These are phyloP conservation scores for Puntigrus tetrazona DNA, from an alignment of 2,113 vertebrate genomes.

Conservation along the genomic window DNA sequence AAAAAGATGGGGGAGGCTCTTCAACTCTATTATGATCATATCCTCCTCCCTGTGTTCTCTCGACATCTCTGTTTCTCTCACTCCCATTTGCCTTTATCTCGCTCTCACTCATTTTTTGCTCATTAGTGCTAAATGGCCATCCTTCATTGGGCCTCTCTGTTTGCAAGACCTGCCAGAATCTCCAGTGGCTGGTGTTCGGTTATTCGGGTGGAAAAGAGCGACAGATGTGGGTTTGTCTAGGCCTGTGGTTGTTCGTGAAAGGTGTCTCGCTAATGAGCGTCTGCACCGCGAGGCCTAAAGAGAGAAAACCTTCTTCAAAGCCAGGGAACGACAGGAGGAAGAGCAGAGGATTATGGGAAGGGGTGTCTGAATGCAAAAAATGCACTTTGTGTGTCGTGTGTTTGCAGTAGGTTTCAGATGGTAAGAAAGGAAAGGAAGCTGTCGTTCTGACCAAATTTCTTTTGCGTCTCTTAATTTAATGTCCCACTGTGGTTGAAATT, in stretches of 20 bases:
- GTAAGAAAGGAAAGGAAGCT: constrained; percentile 4
- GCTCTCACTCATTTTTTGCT: constrained; percentile 64
- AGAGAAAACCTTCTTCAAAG: constrained; percentile 63
- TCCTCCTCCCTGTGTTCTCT: constrained; percentile 14
- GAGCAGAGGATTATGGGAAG: constrained; percentile 44
- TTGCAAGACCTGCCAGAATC: constrained; percentile 64
- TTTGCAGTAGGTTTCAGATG: not conserved
- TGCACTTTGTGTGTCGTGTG: constrained; percentile 42
- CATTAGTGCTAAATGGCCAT: constrained; percentile 65
- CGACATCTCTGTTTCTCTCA: constrained; percentile 37
- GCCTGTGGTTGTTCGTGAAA: constrained; percentile 56
- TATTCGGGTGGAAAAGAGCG: constrained; percentile 57
- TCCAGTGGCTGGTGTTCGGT: constrained; percentile 58
- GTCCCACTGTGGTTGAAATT: constrained; percentile 30
- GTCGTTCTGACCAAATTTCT: not conserved
- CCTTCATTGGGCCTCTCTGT: constrained; percentile 59
- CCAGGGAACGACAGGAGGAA: constrained; percentile 61
- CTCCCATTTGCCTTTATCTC: constrained; percentile 36
- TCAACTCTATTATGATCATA: constrained; percentile 34
- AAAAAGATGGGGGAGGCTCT: constrained; percentile 55
- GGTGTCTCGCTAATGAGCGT: constrained; percentile 70
- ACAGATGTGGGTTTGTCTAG: constrained; percentile 64
- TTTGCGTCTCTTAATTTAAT: constrained; percentile 17
- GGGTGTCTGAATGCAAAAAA: constrained; percentile 43
- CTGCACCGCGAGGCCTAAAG: constrained; percentile 48